A percentile compares a stretch with the other conserved stretches of the same genome.
These are phyloP conservation scores for Microtus oregoni DNA, from an alignment of 2,113 vertebrate genomes.

Conservation along the genomic window DNA sequence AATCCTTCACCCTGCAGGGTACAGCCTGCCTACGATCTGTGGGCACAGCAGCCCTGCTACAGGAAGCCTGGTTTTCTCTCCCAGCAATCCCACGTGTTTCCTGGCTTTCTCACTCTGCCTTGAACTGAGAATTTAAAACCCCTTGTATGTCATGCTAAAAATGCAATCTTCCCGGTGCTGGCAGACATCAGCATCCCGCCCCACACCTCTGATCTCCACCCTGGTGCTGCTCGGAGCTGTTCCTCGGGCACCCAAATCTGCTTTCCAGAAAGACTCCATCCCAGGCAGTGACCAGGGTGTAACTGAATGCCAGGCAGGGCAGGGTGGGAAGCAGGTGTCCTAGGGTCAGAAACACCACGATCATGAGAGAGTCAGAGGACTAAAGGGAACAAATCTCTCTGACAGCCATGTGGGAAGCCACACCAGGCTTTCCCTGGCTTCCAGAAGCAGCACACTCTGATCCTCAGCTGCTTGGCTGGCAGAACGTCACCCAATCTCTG, in stretches of 20 bases:
- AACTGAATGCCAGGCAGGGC: not conserved
- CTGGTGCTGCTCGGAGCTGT: not conserved
- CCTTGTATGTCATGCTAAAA: not conserved
- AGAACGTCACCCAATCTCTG: not conserved
- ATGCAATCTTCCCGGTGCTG: not conserved
- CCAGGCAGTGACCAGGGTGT: not conserved
- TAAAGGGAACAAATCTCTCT: not conserved
- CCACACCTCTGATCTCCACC: not conserved
- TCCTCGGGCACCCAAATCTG: not conserved
- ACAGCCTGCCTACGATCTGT: too few species aligned
- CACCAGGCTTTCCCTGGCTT: not conserved
- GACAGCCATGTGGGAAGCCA: not conserved
- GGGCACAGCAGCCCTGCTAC: not conserved
- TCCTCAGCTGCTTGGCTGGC: not conserved
- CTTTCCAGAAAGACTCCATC: not conserved
- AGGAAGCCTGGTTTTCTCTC: not conserved
- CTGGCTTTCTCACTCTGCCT: not conserved
- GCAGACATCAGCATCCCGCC: not conserved
- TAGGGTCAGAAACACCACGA: not conserved
- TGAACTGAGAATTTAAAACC: not conserved
- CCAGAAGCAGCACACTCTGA: not conserved
- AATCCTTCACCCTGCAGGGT: not conserved
- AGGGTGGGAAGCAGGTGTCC: not conserved
- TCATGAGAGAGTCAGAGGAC: not conserved
- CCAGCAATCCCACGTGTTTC: fast-evolving